Evolutionary conservation across 2,888 invertebrate genomes (phyloP).

Genomic region (Agrochola lota): DNA sequence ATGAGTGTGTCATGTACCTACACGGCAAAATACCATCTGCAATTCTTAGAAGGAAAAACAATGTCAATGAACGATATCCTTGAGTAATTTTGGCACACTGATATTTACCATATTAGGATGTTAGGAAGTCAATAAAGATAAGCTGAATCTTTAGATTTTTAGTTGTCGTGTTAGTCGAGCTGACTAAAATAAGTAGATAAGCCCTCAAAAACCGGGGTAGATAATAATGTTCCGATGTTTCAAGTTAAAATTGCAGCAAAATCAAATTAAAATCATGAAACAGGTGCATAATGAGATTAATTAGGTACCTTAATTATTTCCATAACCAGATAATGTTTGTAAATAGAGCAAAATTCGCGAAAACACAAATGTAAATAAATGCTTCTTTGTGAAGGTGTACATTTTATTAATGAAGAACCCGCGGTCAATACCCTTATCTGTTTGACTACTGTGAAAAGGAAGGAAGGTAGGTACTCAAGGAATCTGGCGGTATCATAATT

Average conservation of each 20-base stretch:
- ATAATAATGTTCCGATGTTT: neutral
- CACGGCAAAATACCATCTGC: constrained; percentile 12
- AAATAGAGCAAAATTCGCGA: neutral
- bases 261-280: neutral
- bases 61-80: constrained; percentile 18
- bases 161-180: neutral
- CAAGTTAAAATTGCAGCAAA: neutral
- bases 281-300: neutral
- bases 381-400: too few relatives aligned
- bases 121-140: constrained; percentile 13
- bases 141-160: neutral
- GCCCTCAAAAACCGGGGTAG: neutral
- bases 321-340: neutral
- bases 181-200: neutral
- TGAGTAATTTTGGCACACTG: constrained; percentile 11
- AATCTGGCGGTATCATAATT: neutral
- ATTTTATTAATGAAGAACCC: neutral
- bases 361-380: neutral
- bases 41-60: constrained; percentile 34
- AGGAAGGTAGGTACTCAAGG: neutral
- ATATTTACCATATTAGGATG: neutral
- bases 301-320: neutral
- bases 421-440: neutral
- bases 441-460: neutral
- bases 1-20: neutral